Conservation (phyloP, 35 echinoderm and acorn worm genomes). For the Amphiura filiformis region DNA sequence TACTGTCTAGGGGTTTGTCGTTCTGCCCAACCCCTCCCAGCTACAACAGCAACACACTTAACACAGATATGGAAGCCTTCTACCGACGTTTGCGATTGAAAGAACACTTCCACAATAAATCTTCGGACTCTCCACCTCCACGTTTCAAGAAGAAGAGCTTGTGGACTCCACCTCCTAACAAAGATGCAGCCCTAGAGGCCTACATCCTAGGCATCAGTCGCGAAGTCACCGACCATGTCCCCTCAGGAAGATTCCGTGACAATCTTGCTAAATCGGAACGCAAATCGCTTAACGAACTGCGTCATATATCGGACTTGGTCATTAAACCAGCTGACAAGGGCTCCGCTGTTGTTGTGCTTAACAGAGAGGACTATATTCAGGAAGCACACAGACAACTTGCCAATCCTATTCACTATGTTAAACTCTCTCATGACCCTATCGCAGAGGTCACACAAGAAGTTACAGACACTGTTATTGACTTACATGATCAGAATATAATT, state of each 20-base stretch:
- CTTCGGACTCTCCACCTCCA: not conserved
- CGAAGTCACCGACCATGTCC: not conserved
- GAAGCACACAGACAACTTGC: constrained; percentile 17
- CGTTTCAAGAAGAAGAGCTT: not conserved
- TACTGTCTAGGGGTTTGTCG: not conserved
- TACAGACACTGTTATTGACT: not conserved
- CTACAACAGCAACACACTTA: not conserved
- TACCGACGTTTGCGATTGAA: not conserved
- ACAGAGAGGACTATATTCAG: constrained; percentile 16
- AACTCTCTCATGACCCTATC: not conserved
- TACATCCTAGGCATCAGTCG: not conserved
- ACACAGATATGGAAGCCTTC: not conserved
- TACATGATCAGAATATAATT: not conserved
- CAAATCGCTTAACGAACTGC: not conserved
- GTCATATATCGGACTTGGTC: not conserved
- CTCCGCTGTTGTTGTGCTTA: constrained; percentile 17
- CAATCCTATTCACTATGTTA: not conserved
- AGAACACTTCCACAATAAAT: not conserved
- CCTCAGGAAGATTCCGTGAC: not conserved
- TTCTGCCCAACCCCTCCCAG: not conserved
- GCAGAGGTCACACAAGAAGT: not conserved
- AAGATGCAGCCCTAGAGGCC: constrained; percentile 6
- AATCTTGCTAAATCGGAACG: constrained; percentile 2
- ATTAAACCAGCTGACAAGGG: constrained; percentile 32
- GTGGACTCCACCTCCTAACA: constrained; percentile 21